phyloP scores from a whole-genome alignment of 2,113 vertebrate genomes.

The Caranx melampygus region DNA sequence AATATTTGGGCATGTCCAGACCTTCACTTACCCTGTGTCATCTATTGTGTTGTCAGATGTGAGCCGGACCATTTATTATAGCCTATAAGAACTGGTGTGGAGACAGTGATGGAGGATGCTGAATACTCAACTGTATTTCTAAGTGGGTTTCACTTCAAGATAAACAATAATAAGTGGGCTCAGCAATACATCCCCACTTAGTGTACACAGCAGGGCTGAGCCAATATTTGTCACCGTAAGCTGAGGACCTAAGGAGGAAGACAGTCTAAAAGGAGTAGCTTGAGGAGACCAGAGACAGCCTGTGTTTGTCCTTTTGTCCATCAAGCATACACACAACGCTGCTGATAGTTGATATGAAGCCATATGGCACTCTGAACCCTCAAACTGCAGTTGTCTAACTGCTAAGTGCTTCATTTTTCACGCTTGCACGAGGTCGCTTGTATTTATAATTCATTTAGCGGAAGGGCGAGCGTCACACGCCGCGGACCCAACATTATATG shows the following conservation, averaged over 20 bases:
- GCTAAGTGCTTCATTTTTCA: slow-evolving; percentile 68
- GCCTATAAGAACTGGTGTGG: not conserved
- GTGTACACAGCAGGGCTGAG: not conserved
- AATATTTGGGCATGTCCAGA: slow-evolving; percentile 27
- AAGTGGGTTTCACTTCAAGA: slow-evolving; percentile 7
- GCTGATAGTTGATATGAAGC: slow-evolving; percentile 62
- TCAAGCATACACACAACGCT: slow-evolving; percentile 47
- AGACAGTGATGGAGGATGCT: slow-evolving; percentile 56
- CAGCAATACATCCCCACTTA: not conserved
- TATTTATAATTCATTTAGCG: slow-evolving; percentile 73
- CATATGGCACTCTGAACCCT: slow-evolving; percentile 58
- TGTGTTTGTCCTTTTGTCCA: slow-evolving; percentile 55
- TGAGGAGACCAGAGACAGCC: slow-evolving; percentile 13
- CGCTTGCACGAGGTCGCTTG: slow-evolving; percentile 46
- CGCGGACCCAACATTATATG: slow-evolving; percentile 48
- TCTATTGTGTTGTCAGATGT: slow-evolving; percentile 55
- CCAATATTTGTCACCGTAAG: slow-evolving; percentile 13
- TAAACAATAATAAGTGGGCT: not conserved
- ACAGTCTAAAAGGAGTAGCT: not conserved
- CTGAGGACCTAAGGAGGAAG: not conserved
- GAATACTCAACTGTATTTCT: slow-evolving; percentile 39
- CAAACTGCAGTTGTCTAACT: slow-evolving; percentile 45
- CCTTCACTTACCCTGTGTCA: slow-evolving; percentile 24
- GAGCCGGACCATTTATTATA: slow-evolving; percentile 52
- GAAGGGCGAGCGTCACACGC: slow-evolving; percentile 35